Percentiles rank a stretch among this genome's conserved stretches.
These are phyloP conservation scores for Tinea pellionella DNA, from an alignment of 2,888 invertebrate genomes.

Conservation along the genomic window DNA sequence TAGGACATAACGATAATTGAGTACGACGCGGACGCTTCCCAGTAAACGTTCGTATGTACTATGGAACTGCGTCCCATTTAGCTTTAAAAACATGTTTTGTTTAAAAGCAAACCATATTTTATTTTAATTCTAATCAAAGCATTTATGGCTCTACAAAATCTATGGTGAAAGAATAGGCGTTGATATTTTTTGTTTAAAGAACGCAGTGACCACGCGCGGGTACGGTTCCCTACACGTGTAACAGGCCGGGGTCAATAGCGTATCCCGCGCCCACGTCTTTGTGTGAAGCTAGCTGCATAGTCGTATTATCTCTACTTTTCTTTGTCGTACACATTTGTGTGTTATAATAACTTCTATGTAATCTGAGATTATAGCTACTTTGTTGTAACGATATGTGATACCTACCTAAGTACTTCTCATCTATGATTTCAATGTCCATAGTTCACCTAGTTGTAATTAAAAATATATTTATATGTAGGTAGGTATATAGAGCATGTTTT, in stretches of 20 bases:
- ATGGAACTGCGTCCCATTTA: not conserved
- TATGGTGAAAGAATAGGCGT: too few species aligned
- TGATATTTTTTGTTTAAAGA: not conserved
- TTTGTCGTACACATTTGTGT: not conserved
- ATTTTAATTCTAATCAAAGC: too few species aligned
- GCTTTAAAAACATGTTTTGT: too few species aligned
- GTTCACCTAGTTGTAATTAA: too few species aligned
- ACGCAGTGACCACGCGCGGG: slow-evolving; percentile 16
- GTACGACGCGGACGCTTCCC: not conserved
- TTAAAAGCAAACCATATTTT: too few species aligned
- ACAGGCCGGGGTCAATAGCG: slow-evolving; percentile 45
- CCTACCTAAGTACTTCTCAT: too few species aligned
- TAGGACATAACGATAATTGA: not conserved
- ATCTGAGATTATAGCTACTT: not conserved
- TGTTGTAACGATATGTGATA: not conserved
- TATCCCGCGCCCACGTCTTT: slow-evolving; percentile 27
- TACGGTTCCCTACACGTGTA: slow-evolving; percentile 22
- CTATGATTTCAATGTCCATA: too few species aligned
- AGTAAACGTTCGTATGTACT: not conserved
- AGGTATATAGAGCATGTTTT: too few species aligned
- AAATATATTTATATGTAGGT: too few species aligned
- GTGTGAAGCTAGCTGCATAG: not conserved
- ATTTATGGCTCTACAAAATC: too few species aligned
- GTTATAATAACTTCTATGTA: not conserved
- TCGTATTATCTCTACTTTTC: not conserved